A percentile compares a stretch with the other conserved stretches of the same genome.
phyloP scores from a whole-genome alignment of 2,888 invertebrate species.

The Ischnus inquisitorius region DNA sequence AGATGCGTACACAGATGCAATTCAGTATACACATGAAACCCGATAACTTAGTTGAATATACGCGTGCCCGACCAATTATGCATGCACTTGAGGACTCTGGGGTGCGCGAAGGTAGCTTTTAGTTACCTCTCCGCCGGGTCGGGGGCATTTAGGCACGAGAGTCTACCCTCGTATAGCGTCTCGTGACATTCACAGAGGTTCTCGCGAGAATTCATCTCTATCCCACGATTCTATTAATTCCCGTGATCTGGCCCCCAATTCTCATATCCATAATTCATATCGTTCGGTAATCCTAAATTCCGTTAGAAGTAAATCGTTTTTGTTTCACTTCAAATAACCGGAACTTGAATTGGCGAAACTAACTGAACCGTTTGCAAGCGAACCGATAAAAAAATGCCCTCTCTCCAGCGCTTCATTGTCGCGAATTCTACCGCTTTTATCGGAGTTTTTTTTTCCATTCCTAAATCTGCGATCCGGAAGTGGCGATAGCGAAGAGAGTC shows the following conservation, averaged over 20 bases:
- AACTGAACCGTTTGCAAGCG: neutral
- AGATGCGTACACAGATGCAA: neutral
- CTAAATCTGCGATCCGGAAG: slow-evolving; percentile 57
- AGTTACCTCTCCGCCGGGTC: slow-evolving; percentile 3
- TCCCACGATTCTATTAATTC: slow-evolving; percentile 26
- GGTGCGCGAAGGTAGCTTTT: slow-evolving; percentile 25
- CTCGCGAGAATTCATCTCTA: slow-evolving; percentile 15
- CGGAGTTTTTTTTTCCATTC: slow-evolving; percentile 25
- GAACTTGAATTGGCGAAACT: neutral
- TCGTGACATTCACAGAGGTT: slow-evolving; percentile 24
- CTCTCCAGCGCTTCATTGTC: slow-evolving; percentile 18
- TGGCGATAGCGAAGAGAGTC: slow-evolving; percentile 41
- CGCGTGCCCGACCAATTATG: slow-evolving; percentile 49
- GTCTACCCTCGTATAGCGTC: neutral
- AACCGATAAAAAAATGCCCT: slow-evolving; percentile 33
- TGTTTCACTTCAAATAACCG: neutral
- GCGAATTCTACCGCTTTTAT: slow-evolving; percentile 12
- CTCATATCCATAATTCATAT: neutral
- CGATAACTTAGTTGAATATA: slow-evolving; percentile 30
- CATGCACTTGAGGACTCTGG: slow-evolving; percentile 46
- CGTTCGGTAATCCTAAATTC: neutral
- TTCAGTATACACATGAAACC: slow-evolving; percentile 1
- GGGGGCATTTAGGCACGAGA: slow-evolving; percentile 26
- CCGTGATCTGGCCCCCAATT: neutral
- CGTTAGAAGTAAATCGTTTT: neutral